Evolutionary conservation across 1,140 invertebrate genomes (phyloP).

Genomic region (Procambarus virginalis): DNA sequence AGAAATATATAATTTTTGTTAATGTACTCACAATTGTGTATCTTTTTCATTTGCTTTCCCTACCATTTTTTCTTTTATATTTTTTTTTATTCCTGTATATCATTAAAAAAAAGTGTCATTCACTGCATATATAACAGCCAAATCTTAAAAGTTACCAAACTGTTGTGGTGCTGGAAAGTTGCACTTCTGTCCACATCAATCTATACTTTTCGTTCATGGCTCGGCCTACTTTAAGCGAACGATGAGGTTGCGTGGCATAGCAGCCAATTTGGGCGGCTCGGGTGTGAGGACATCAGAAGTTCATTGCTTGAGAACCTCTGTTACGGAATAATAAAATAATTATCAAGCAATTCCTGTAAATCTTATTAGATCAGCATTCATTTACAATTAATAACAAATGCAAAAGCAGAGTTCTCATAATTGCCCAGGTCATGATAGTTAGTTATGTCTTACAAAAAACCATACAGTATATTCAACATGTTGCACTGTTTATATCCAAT

Average conservation of each 20-base stretch:
- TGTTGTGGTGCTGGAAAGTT: background rate
- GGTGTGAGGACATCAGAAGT: constrained; percentile 63
- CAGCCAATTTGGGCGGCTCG: constrained; percentile 53
- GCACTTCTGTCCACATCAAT: constrained; percentile 1
- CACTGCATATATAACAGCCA: background rate
- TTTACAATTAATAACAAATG: no score
- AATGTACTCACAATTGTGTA: background rate
- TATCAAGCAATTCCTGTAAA: background rate
- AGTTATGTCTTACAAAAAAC: no score
- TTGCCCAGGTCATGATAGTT: no score
- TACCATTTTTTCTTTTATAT: background rate
- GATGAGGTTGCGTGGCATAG: constrained; percentile 27
- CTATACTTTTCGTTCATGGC: background rate
- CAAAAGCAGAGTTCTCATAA: no score
- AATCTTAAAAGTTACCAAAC: background rate
- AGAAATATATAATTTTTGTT: background rate
- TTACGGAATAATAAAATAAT: background rate
- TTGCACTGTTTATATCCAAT: no score
- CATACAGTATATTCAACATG: no score
- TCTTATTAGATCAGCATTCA: no score
- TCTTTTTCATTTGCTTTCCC: background rate
- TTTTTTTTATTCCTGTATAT: background rate
- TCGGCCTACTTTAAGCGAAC: constrained; percentile 51
- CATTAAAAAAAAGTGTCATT: background rate
- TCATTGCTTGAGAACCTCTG: constrained; percentile 66